A percentile compares a stretch with the other conserved stretches of the same genome.
These are phyloP conservation scores for Drosophila mulleri DNA, from an alignment of 2,888 invertebrate species.

Conservation along the genomic window DNA sequence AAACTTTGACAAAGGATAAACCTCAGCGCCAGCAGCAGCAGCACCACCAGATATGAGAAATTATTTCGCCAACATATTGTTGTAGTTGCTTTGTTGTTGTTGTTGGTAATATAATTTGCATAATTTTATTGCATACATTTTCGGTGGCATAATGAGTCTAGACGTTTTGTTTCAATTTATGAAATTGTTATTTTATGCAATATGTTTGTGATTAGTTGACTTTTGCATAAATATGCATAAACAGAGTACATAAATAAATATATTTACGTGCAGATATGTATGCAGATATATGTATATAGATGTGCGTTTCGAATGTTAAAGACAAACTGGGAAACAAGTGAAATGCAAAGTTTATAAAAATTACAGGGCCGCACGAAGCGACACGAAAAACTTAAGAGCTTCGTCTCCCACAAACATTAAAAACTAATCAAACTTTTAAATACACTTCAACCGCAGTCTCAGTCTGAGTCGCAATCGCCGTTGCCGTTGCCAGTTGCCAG, in stretches of 20 bases:
- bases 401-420: conserved; percentile 70
- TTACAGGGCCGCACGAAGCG: conserved; percentile 28
- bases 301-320: conserved; percentile 37
- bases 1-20: conserved; percentile 27
- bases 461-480: background rate
- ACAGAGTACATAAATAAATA: conserved; percentile 10
- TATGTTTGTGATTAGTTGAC: conserved; percentile 74
- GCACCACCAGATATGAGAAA: conserved; percentile 23
- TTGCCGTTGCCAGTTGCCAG: conserved; percentile 2
- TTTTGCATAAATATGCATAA: conserved; percentile 69
- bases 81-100: conserved; percentile 16
- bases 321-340: conserved; percentile 24
- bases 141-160: conserved; percentile 74
- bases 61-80: conserved; percentile 34
- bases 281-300: background rate
- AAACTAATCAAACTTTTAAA: conserved; percentile 82
- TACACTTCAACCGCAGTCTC: conserved; percentile 79
- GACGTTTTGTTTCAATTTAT: conserved; percentile 75
- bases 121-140: conserved; percentile 72
- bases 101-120: conserved; percentile 60
- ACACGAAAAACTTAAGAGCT: conserved; percentile 41
- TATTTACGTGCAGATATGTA: background rate
- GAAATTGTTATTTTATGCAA: conserved; percentile 77
- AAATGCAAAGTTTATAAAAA: conserved; percentile 56
- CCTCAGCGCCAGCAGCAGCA: conserved; percentile 18